phyloP scores from a whole-genome alignment of 2,113 vertebrate genomes.

The Papio anubis region DNA sequence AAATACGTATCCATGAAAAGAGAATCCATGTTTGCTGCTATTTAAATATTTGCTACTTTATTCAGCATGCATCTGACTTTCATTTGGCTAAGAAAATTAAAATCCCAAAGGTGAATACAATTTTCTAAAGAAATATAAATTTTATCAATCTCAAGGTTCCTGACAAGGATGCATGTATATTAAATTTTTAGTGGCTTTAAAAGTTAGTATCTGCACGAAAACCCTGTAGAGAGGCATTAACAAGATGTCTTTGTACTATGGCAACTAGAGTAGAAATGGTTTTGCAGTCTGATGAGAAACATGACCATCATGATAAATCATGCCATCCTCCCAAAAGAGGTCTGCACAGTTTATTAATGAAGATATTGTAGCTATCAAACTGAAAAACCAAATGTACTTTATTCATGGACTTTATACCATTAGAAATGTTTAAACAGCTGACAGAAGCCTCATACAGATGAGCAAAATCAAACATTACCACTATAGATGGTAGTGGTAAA shows the following conservation, averaged over 20 bases:
- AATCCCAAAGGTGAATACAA: constrained; percentile 8
- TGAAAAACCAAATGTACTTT: not conserved
- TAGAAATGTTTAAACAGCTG: not conserved
- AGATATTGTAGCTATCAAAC: not conserved
- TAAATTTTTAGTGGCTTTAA: constrained; percentile 6
- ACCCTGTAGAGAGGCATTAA: not conserved
- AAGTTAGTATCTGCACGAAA: not conserved
- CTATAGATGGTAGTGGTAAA: not conserved
- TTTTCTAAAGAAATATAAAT: not conserved
- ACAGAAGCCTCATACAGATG: not conserved
- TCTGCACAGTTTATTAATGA: not conserved
- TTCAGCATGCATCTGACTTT: not conserved
- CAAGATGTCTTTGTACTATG: not conserved
- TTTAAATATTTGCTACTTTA: not conserved
- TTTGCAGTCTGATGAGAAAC: not conserved
- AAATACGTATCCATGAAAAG: constrained; percentile 26
- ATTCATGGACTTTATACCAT: not conserved
- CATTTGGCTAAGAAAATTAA: constrained; percentile 29
- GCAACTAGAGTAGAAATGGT: not conserved
- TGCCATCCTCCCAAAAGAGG: not conserved
- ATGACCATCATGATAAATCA: not conserved
- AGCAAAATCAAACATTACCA: not conserved
- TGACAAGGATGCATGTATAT: not conserved
- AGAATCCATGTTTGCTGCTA: constrained; percentile 22
- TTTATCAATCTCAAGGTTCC: not conserved